Evolutionary conservation across 2,113 vertebrate genomes (phyloP).

Genomic region (Archocentrus centrarchus): DNA sequence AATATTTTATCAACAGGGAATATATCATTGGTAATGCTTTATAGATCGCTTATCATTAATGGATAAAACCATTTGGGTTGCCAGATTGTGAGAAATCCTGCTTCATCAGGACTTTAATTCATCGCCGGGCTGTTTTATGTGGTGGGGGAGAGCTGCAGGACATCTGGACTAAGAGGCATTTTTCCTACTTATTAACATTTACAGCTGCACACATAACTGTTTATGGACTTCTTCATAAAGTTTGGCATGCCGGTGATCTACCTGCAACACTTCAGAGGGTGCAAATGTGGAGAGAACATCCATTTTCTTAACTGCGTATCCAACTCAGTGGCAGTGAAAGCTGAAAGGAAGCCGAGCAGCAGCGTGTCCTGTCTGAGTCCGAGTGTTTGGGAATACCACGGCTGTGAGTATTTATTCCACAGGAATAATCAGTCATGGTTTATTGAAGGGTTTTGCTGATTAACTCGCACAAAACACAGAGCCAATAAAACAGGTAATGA

Average conservation of each 20-base stretch:
- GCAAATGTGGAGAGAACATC: neutral
- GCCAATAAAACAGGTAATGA: neutral
- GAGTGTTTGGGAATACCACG: neutral
- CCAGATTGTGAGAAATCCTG: constrained; percentile 10
- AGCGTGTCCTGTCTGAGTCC: neutral
- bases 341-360: neutral
- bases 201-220: constrained; percentile 6
- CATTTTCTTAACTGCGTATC: constrained; percentile 1
- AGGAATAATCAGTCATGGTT: neutral
- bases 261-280: constrained; percentile 3
- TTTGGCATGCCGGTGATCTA: neutral
- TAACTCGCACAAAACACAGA: neutral
- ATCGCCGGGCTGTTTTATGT: neutral
- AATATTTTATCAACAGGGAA: constrained; percentile 8
- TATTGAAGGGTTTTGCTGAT: neutral
- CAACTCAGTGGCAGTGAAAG: neutral
- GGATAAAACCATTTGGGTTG: constrained; percentile 16
- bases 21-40: constrained; percentile 3
- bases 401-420: neutral
- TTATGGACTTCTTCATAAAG: constrained; percentile 17
- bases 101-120: constrained; percentile 14
- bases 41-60: constrained; percentile 19
- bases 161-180: neutral
- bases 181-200: constrained; percentile 17
- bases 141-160: constrained; percentile 1